Conservation (phyloP, 2,888 invertebrate species). For the Sesia apiformis region DNA sequence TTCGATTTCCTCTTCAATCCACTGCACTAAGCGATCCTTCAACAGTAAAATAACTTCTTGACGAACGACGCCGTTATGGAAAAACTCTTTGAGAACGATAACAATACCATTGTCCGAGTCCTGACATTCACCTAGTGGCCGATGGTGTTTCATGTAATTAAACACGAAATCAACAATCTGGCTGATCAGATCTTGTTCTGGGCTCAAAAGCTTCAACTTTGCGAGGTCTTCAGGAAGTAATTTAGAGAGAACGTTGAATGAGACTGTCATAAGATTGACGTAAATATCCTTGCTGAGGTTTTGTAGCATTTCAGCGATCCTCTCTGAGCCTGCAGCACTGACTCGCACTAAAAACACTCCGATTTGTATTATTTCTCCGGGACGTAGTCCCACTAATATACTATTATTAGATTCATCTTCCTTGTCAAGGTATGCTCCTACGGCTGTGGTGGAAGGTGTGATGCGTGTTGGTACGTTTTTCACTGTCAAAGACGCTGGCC, state of each 20-base stretch:
- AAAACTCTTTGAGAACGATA: conserved; percentile 52
- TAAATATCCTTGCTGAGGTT: conserved; percentile 52
- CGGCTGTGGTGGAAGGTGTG: conserved; percentile 23
- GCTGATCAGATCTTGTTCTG: conserved; percentile 54
- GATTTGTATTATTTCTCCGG: conserved; percentile 53
- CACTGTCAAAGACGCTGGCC: conserved; percentile 32
- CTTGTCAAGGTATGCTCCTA: conserved; percentile 22
- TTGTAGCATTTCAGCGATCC: conserved; percentile 42
- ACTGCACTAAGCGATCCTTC: conserved; percentile 38
- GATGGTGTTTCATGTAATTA: conserved; percentile 50
- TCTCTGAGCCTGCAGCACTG: conserved; percentile 49
- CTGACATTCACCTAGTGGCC: conserved; percentile 45
- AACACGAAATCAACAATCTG: conserved; percentile 60
- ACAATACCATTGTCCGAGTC: conserved; percentile 48
- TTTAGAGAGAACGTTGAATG: conserved; percentile 45
- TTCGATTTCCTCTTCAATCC: conserved; percentile 38
- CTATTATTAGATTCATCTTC: conserved; percentile 31
- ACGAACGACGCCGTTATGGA: conserved; percentile 53
- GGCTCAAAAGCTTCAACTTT: conserved; percentile 41
- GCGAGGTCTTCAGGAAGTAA: conserved; percentile 51
- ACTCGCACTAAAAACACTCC: conserved; percentile 45
- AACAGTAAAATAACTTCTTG: conserved; percentile 45
- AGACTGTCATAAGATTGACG: conserved; percentile 51
- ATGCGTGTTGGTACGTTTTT: conserved; percentile 45
- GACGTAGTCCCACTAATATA: conserved; percentile 45